Evolutionary conservation across 1,140 invertebrate species (phyloP).

Genomic region (Neelides sp.): DNA sequence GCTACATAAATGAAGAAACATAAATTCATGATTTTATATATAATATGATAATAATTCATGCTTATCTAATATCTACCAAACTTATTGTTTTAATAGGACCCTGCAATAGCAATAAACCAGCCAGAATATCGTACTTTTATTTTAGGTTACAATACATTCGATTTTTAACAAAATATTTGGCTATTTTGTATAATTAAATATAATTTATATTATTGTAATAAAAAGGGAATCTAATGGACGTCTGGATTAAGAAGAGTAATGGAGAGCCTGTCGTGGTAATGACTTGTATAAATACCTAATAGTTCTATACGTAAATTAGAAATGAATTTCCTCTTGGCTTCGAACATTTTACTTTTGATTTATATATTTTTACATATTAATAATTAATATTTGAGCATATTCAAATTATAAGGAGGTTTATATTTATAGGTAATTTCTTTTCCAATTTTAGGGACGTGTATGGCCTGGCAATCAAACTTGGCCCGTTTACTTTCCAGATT

Average conservation of each 20-base stretch:
- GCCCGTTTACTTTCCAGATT: constrained; percentile 30
- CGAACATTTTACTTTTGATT: constrained; percentile 33
- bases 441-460: constrained; percentile 28
- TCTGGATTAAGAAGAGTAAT: constrained; percentile 24
- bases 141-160: constrained; percentile 42
- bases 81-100: neutral
- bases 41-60: neutral
- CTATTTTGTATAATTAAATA: too few relatives aligned
- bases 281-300: constrained; percentile 33
- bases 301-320: constrained; percentile 35
- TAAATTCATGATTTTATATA: constrained; percentile 5
- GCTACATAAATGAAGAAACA: neutral
- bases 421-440: neutral
- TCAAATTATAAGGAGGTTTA: neutral
- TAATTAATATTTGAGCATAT: neutral
- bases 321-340: too few relatives aligned
- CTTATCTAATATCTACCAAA: neutral
- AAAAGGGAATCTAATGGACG: constrained; percentile 21
- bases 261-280: constrained; percentile 28
- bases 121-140: constrained; percentile 37
- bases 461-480: constrained; percentile 37
- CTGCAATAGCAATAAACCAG: constrained; percentile 26
- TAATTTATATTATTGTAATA: constrained; percentile 3
- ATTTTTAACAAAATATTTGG: too few relatives aligned
- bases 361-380: constrained; percentile 32